These are phyloP conservation scores for Alectura lathami DNA, from an alignment of 2,113 vertebrate genomes.

Conservation along the genomic window DNA sequence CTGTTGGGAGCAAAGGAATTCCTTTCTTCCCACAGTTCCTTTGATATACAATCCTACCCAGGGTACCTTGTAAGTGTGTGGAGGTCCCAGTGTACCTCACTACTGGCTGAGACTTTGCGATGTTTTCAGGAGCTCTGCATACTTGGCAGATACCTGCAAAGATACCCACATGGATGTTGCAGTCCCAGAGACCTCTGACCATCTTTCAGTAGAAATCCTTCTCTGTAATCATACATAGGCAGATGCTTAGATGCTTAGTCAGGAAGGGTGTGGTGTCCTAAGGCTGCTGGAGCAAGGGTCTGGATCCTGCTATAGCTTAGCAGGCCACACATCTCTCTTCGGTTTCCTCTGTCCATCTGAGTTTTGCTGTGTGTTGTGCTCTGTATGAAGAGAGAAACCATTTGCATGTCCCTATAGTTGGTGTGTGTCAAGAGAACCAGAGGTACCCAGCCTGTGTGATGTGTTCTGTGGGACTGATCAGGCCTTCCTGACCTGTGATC, in stretches of 20 bases:
- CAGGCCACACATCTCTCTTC: neutral
- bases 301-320: neutral
- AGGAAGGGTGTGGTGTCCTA: neutral
- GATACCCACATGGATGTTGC: neutral
- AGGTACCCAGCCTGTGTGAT: neutral
- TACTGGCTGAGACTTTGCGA: neutral
- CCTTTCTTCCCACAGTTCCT: neutral
- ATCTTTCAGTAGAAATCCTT: neutral
- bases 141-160: neutral
- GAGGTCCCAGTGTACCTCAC: neutral
- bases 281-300: neutral
- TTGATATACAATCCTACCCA: neutral
- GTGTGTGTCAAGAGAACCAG: neutral
- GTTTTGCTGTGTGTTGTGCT: neutral
- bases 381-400: neutral
- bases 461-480: neutral
- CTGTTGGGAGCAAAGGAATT: neutral
- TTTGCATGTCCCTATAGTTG: neutral
- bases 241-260: too few relatives aligned
- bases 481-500: neutral
- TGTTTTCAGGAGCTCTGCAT: neutral
- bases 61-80: neutral
- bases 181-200: neutral
- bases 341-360: neutral
- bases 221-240: neutral